phyloP scores from a whole-genome alignment of 2,113 vertebrate genomes.

The Stigmatopora argus region DNA sequence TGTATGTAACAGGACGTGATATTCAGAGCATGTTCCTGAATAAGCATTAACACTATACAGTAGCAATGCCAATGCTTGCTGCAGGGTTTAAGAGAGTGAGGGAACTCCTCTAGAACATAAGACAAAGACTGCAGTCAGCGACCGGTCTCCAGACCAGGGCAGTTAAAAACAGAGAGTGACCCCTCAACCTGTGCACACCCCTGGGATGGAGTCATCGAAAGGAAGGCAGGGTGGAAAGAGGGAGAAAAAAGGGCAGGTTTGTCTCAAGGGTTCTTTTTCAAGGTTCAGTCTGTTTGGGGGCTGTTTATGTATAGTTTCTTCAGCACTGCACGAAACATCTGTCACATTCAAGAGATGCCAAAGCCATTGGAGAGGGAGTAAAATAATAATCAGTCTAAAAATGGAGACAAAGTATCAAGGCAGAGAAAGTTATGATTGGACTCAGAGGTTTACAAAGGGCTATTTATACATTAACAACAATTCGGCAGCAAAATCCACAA shows the following conservation, averaged over 20 bases:
- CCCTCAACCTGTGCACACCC: conserved; percentile 60
- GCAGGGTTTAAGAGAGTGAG: conserved; percentile 22
- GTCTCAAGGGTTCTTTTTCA: conserved; percentile 56
- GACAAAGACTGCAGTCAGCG: conserved; percentile 67
- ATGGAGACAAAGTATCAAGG: conserved; percentile 18
- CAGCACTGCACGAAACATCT: conserved; percentile 34
- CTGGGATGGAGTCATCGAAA: conserved; percentile 41
- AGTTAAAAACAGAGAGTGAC: conserved; percentile 63
- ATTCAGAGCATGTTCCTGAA: conserved; percentile 45
- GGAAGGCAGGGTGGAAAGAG: conserved; percentile 30
- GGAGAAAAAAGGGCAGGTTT: conserved; percentile 11
- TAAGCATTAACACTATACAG: conserved; percentile 46
- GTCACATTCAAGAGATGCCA: conserved; percentile 25
- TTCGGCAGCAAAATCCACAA: conserved; percentile 50
- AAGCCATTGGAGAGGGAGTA: conserved; percentile 18
- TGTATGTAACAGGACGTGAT: conserved; percentile 39
- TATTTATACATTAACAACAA: conserved; percentile 48
- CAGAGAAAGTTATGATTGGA: conserved; percentile 26
- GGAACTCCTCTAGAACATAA: conserved; percentile 29
- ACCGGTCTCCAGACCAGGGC: conserved; percentile 60
- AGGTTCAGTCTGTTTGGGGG: conserved; percentile 25
- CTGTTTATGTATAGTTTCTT: conserved; percentile 25
- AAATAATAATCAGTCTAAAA: conserved; percentile 43
- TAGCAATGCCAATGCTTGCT: conserved; percentile 37
- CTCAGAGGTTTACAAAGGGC: conserved; percentile 17